Evolutionary conservation across 2,113 vertebrate genomes (phyloP).

Genomic region (Cavia aperea): DNA sequence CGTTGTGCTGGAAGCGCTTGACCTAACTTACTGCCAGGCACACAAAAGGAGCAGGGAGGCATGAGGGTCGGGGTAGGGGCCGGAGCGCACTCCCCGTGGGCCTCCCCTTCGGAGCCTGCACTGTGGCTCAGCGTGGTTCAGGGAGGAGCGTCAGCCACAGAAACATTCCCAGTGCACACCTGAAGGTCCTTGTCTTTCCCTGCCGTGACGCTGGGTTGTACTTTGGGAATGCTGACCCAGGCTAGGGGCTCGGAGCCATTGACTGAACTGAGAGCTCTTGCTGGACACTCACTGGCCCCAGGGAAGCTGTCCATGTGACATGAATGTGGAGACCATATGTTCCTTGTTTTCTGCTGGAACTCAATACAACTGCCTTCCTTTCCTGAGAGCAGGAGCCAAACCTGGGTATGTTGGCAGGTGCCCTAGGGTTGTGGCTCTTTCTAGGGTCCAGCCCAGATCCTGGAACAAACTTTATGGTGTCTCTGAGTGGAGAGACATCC

Average conservation of each 20-base stretch:
- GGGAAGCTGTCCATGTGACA: too few relatives aligned
- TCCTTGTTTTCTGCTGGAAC: not conserved
- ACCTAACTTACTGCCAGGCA: not conserved
- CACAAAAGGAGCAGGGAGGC: not conserved
- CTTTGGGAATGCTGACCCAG: not conserved
- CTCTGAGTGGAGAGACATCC: not conserved
- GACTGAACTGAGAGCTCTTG: not conserved
- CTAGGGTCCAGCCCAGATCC: not conserved
- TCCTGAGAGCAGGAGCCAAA: not conserved
- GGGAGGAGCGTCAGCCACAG: not conserved
- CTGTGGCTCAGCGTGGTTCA: not conserved
- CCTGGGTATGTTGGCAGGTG: not conserved
- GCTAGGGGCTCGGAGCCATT: not conserved
- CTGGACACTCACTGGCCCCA: not conserved
- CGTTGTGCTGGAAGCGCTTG: not conserved
- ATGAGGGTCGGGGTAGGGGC: not conserved
- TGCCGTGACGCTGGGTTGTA: not conserved
- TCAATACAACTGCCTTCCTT: accelerated
- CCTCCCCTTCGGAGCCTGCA: not conserved
- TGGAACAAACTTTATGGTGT: not conserved
- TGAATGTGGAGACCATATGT: accelerated
- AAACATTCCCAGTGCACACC: not conserved
- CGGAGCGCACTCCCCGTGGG: not conserved
- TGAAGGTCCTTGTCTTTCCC: not conserved
- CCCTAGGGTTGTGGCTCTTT: not conserved